A percentile compares a stretch with the other conserved stretches of the same genome.
Conservation (phyloP, 2,113 vertebrate genomes). For the Acanthisitta chloris region DNA sequence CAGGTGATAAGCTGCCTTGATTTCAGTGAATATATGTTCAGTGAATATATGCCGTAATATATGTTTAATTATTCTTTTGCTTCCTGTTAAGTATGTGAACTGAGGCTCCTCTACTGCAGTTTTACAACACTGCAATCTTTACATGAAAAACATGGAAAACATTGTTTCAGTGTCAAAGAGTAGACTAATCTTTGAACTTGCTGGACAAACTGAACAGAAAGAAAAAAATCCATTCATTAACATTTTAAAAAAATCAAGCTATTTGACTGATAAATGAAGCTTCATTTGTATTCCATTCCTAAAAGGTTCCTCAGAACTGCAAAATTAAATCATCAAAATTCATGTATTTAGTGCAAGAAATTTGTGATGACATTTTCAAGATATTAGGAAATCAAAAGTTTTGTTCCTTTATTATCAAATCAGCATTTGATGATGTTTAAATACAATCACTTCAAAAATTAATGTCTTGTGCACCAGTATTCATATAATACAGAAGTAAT, state of each 20-base stretch:
- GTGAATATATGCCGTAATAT: too few species aligned
- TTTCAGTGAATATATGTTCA: too few species aligned
- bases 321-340: not conserved
- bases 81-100: not conserved
- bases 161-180: not conserved
- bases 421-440: not conserved
- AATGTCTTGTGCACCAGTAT: not conserved
- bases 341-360: not conserved
- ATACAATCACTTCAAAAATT: not conserved
- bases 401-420: not conserved
- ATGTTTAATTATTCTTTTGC: not conserved
- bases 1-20: not conserved
- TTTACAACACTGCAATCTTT: not conserved
- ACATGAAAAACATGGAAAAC: not conserved
- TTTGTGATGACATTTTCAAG: not conserved
- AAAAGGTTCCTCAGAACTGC: not conserved
- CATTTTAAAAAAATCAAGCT: not conserved
- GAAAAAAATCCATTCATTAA: accelerated
- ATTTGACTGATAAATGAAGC: not conserved
- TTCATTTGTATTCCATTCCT: not conserved
- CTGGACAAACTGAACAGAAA: not conserved
- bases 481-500: not conserved
- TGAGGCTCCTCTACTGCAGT: not conserved
- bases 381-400: not conserved
- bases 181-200: not conserved